Evolutionary conservation across 2,113 vertebrate genomes (phyloP), one percentile per base, ranked within the genome.

Genomic region (Cnemophilus loriae): DNA sequence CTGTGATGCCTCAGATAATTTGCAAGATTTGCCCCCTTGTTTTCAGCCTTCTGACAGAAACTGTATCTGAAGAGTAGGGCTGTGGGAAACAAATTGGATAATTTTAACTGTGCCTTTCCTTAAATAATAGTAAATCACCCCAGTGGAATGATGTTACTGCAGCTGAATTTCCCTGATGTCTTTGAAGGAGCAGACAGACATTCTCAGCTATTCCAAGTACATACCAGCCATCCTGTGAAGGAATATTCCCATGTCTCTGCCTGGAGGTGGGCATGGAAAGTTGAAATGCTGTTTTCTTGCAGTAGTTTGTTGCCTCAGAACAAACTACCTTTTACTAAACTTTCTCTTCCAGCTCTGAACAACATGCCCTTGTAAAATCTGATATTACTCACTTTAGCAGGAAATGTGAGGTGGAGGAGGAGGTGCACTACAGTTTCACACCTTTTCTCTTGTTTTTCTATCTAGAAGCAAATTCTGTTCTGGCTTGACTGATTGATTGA

Each of bases 351-450:
- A 90, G 41, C 53, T 89, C 84, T 18, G 15, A 95, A 84, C 85
- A 94, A 59, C 47, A n/a, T 95, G 80, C 68, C 88, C 93, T 89
- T 95, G 92, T 86, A 90, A 92, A 95, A 81, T 60, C 55, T 23
- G 57, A 27, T 80, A 94, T 96, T 95, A 95, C 90, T 97, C 90
- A 93, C 65, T 94, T 94, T 26, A 93, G 84, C 93, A 94, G 88
- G 88, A 96, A 93, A 79, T 93, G 44, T 71, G 87, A 94, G 90
- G 95, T 86, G 92, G 92, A 91, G 92, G 90, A 96, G 93, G 93
- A 96, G 76, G 32, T 92, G 7, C 83, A 56, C 90, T 90, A 60
- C 65, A 77, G 55, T 93, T 93, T 97, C 86, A 78, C 93, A 95
- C 90, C 93, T 93, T 94, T 97, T 85, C 84, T 91, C 84, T 94